Percentiles rank a stretch among this genome's conserved stretches.
phyloP scores from a whole-genome alignment of 1,140 invertebrate species.

The Holcopasites calliopsidis region DNA sequence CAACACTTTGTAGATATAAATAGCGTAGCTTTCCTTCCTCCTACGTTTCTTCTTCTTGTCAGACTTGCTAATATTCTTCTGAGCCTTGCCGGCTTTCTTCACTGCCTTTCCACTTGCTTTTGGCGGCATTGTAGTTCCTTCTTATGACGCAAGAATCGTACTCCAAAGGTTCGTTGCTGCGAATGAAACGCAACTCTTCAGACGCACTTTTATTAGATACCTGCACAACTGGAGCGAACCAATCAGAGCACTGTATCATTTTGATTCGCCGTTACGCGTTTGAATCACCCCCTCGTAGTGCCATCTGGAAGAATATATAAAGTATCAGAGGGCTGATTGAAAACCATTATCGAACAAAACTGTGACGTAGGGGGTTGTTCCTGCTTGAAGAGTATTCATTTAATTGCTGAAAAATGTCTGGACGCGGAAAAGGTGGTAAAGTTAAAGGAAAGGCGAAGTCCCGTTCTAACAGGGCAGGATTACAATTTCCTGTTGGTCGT shows the following conservation, averaged over 20 bases:
- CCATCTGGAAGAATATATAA: neutral
- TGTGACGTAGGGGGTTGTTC: neutral
- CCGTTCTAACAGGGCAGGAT: conserved; percentile 40
- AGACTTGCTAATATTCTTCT: conserved; percentile 80
- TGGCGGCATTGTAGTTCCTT: conserved; percentile 70
- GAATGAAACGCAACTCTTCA: neutral
- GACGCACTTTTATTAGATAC: neutral
- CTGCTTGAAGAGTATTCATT: neutral
- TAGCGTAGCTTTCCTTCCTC: conserved; percentile 85
- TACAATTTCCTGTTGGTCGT: conserved; percentile 50
- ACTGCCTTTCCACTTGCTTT: conserved; percentile 79
- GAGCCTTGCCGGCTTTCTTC: conserved; percentile 81
- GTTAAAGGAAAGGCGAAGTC: conserved; percentile 79
- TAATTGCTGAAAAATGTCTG: conserved; percentile 79
- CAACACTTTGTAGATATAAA: conserved; percentile 87
- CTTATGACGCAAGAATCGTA: neutral
- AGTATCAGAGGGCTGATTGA: accelerated
- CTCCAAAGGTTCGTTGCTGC: too few species aligned
- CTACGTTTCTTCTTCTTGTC: conserved; percentile 81
- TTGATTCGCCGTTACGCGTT: neutral
- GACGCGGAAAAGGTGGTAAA: conserved; percentile 85
- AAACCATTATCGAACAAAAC: neutral
- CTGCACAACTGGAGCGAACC: neutral
- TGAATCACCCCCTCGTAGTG: neutral
- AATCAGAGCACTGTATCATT: conserved; percentile 1